Percentiles rank a stretch among this genome's conserved stretches.
These are phyloP conservation scores for Entelurus aequoreus DNA, from an alignment of 2,113 vertebrate species.

Conservation along the genomic window DNA sequence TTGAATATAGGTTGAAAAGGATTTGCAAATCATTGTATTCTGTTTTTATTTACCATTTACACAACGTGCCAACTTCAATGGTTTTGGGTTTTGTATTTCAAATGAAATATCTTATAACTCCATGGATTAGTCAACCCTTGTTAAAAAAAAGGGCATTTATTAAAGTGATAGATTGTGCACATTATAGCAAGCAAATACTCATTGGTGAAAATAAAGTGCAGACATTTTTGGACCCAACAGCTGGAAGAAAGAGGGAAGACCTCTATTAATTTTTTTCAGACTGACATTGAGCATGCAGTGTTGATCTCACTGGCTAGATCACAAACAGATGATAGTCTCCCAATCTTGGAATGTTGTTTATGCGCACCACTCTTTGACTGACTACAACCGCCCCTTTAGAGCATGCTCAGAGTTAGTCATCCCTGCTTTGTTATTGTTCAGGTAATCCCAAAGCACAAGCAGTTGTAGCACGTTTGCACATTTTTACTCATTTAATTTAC, in stretches of 20 bases:
- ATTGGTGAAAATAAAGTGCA: slow-evolving; percentile 8
- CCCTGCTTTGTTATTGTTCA: not conserved
- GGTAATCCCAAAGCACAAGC: not conserved
- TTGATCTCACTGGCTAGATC: slow-evolving; percentile 40
- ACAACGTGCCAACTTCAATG: no score
- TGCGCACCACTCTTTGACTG: slow-evolving; percentile 28
- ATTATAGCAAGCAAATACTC: not conserved
- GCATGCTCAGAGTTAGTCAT: not conserved
- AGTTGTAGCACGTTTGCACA: not conserved
- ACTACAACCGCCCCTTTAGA: slow-evolving; percentile 16
- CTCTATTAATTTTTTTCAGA: slow-evolving; percentile 28
- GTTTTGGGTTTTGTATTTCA: no score
- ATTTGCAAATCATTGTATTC: no score
- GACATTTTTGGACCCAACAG: slow-evolving; percentile 25
- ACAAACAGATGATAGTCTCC: slow-evolving; percentile 58
- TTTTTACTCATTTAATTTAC: not conserved
- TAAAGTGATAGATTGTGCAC: not conserved
- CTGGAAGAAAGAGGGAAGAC: slow-evolving; percentile 18
- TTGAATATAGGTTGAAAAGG: no score
- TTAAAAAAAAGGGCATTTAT: not conserved
- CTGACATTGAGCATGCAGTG: slow-evolving; percentile 46
- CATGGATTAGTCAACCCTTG: not conserved
- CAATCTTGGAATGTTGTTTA: slow-evolving; percentile 50
- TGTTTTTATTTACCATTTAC: no score
- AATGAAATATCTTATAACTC: no score